Base-by-base conservation (phyloP, 2,113 vertebrate species). In the Chionis minor region DNA sequence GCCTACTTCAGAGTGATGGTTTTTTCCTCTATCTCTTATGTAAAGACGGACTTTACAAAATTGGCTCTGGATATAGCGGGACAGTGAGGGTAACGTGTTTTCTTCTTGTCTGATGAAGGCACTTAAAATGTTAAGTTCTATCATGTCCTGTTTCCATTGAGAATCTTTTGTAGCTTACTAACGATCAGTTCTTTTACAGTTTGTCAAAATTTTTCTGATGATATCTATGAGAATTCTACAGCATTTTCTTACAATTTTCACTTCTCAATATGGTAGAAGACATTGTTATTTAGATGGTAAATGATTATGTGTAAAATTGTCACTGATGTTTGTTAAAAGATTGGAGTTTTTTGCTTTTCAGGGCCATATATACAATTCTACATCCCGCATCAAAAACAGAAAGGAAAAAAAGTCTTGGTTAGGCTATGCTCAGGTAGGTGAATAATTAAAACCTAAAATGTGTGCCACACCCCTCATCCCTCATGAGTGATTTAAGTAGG, bases 351-450 rank as follows among this genome's bases (percentile, higher is more conserved):
- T 95, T 96, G 62, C 96, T 88, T 98, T 98, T 20, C 98, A 99
- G 99, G 99, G 99, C 62, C 99, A 99, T 86, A 99, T 99, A 97
- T 99, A 99, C 96, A 99, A 99, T 98, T 99, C 99, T 94, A 99
- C 99, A 49, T 99, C 99, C 74, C 99, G 99, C 77, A 99, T 99
- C 97, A 99, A 99, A 98, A 99, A 99, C 97, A 98, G 99, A 96
- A 99, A 99, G 97, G 99, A 99, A 96, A 99, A 99, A 95, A 99
- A 99, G 51, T 99, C 99, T 91, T 99, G 99, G 99, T 98, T 99
- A 98, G 99, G 99, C 72, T 99, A 99, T 93, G 99, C 99, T 98
- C 99, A 99, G 99, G 99, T 99, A 98, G 33, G 98, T 93, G 30
- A 95, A 90, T 86, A 65, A 40, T 47, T 65, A 56, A 55, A 92